Percentiles rank a stretch among this genome's conserved stretches.
Evolutionary conservation across 2,113 vertebrate species (phyloP).

Genomic region (Tichodroma muraria): DNA sequence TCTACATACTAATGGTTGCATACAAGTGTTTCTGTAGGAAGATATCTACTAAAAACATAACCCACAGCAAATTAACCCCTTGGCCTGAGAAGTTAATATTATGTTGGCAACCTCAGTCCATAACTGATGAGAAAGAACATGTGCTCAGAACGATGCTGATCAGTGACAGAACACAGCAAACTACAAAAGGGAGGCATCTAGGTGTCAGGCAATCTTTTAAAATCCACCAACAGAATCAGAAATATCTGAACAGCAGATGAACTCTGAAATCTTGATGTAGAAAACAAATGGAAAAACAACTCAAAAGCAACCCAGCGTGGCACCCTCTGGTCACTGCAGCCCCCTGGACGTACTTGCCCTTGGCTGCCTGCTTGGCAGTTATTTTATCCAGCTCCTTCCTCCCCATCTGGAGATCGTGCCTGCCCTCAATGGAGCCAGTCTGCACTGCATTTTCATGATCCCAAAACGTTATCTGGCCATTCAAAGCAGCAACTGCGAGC

Average conservation of each 20-base stretch:
- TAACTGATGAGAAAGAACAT: not conserved
- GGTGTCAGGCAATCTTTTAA: not conserved
- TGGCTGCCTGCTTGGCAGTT: constrained; percentile 89
- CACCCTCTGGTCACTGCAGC: not conserved
- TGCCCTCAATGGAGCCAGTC: constrained; percentile 81
- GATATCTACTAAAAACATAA: not conserved
- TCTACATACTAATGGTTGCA: not conserved
- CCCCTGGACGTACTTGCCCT: constrained; percentile 85
- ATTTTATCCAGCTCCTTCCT: constrained; percentile 92
- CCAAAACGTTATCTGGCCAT: constrained; percentile 92
- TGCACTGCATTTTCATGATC: constrained; percentile 82
- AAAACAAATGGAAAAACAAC: not conserved
- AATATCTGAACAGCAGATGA: not conserved
- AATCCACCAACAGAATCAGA: not conserved
- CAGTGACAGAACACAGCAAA: not conserved
- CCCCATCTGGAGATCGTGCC: constrained; percentile 87
- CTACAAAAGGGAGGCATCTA: not conserved
- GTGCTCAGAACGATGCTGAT: not conserved
- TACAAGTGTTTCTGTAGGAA: not conserved
- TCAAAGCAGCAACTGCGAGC: constrained; percentile 85
- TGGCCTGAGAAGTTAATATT: not conserved
- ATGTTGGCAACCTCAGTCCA: not conserved
- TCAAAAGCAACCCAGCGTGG: not conserved
- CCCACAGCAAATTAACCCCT: not conserved
- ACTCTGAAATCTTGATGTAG: not conserved